phyloP scores from a whole-genome alignment of 2,113 vertebrate genomes.

The Cyprinodon tularosa region DNA sequence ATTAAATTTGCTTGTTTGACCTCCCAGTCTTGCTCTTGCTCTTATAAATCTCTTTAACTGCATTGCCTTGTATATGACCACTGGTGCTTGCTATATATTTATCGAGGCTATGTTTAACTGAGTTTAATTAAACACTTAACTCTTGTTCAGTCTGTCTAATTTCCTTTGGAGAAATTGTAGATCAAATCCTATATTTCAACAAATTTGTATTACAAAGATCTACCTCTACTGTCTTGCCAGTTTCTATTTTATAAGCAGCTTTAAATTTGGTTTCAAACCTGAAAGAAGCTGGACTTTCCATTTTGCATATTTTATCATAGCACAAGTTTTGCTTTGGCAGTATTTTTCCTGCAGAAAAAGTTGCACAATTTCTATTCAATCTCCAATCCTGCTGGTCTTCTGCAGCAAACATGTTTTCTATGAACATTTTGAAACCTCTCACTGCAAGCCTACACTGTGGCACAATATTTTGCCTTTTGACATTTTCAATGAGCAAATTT shows the following conservation, averaged over 20 bases:
- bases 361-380: background rate
- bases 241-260: background rate
- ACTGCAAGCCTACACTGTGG: background rate
- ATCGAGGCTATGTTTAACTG: constrained; percentile 2
- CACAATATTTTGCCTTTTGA: background rate
- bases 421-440: background rate
- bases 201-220: background rate
- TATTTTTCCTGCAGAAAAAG: background rate
- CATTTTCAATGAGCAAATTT: background rate
- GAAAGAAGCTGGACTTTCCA: background rate
- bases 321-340: background rate
- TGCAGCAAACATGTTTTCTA: background rate
- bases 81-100: constrained; percentile 23
- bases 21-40: constrained; percentile 56
- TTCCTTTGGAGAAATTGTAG: background rate
- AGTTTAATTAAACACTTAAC: constrained; percentile 9
- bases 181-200: constrained; percentile 2
- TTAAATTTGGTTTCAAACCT: background rate
- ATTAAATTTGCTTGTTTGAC: constrained; percentile 46
- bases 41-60: constrained; percentile 65
- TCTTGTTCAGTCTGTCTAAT: constrained; percentile 12
- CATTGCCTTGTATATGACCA: constrained; percentile 41
- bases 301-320: background rate
- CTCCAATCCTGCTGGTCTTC: background rate
- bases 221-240: background rate